Base-by-base conservation (phyloP, 1,140 invertebrate species). In the Drosophila fuyamai region DNA sequence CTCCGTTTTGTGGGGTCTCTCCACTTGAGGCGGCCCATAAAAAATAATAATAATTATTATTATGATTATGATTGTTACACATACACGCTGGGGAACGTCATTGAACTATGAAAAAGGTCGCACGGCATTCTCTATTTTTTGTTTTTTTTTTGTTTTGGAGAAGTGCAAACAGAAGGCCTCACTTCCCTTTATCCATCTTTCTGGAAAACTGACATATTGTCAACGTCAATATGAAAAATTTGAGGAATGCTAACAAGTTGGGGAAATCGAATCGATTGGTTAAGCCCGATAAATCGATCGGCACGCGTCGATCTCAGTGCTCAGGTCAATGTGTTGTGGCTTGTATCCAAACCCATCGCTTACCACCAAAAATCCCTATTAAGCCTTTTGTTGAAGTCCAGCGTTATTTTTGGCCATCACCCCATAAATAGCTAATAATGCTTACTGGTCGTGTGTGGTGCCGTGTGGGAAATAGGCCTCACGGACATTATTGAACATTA, bases 41-140 rank as follows among this genome's bases (percentile, higher is more conserved):
- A 66, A 81, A 81, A 86, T 81, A 62, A 79, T 86, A 50, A 84
- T 81, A 50, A 81, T 81, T 74, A 80, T 76, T 63, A 63, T 79
- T 59, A 59, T 68, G 54, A 81, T 77, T 62, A 62, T 78, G 60
- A 43, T 60, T 66, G 62, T 76, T 76, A 82, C 79, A 78, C 63
- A 55, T 50, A 62, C 55, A 55, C 23, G 40, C 38, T 29, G 38
- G 51, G 60, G 73, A 79, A 74, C 83, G 83, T 89, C 83, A 89
- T 88, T 88, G 83, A 88, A 88, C 83, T 89, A 77, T 80, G 55
- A 44, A 86, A 86, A 72, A 86, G 83, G 83, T 86, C 83, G 83
- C 71, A 50, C 60, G 50, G 62, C 77, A 84, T 65, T 67, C 60
- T 23, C 18, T 16, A 60, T 47, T 38, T 55, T 55, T 32, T 14